A percentile compares a stretch with the other conserved stretches of the same genome.
Conservation (phyloP, 1,140 invertebrate species). For the Procambarus clarkii region DNA sequence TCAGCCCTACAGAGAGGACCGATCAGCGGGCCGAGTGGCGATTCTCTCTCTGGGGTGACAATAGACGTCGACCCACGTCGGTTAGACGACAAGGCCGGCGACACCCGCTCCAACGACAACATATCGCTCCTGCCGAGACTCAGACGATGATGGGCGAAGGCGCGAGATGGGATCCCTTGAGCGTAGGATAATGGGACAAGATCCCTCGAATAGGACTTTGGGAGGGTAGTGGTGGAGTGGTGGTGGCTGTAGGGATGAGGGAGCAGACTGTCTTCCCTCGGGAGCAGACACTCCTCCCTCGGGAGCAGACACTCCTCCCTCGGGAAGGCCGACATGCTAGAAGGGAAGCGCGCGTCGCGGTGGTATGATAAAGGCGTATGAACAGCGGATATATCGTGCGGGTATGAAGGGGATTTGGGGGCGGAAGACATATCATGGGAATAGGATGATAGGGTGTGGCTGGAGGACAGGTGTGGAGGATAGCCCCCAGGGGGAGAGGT, state of each 20-base stretch:
- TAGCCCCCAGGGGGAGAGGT: background rate
- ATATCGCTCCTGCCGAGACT: slow-evolving; percentile 31
- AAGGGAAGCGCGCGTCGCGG: background rate
- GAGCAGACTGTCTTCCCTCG: background rate
- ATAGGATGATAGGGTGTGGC: slow-evolving; percentile 22
- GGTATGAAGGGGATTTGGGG: slow-evolving; percentile 35
- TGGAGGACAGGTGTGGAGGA: background rate
- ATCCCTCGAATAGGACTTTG: slow-evolving; percentile 4
- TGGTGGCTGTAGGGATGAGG: slow-evolving; percentile 19
- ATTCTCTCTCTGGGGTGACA: background rate
- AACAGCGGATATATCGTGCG: background rate
- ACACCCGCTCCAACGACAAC: background rate
- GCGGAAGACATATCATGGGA: slow-evolving; percentile 42
- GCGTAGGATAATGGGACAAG: background rate
- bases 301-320: background rate
- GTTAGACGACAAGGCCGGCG: background rate
- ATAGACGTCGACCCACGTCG: slow-evolving; percentile 29
- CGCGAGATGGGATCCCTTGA: slow-evolving; percentile 16
- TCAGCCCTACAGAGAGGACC: background rate
- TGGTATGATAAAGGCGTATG: background rate
- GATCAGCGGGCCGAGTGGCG: background rate
- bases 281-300: background rate
- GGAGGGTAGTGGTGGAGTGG: slow-evolving; percentile 16
- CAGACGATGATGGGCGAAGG: slow-evolving; percentile 36
- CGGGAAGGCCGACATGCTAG: background rate